Base-by-base conservation (phyloP, 2,888 invertebrate species). In the Hypsopygia costalis region DNA sequence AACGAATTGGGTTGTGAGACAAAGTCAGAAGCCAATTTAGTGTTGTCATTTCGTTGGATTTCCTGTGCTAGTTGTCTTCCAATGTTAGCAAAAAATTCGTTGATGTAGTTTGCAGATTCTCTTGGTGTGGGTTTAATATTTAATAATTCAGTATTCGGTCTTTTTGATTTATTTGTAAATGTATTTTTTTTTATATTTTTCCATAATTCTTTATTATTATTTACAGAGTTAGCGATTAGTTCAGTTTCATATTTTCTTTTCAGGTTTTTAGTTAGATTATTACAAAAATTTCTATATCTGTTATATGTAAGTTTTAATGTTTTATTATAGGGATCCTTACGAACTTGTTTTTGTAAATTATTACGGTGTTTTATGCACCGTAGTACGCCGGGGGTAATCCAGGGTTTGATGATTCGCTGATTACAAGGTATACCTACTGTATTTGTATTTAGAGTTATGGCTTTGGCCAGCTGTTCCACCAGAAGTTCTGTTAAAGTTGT, bases 321-420 rank as follows among this genome's bases (percentile, higher is more conserved):
- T 2, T 36, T 12, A 21, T 37, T 29, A 11, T 2, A 10, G 11
- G 28, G 10, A 11, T 28, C 22, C 32, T 2, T 37, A 33, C 20
- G 20, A 12, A 3, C n/a, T 21, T 25, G 33, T 29, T 33, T 20
- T 28, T 43, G 40, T 7, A 43, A 22, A 22, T 32, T 36, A 34
- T 37, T 22, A 22, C 31, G 9, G 10, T 37, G 30, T 11, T 11
- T 9, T 8, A 32, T 37, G 11, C 37, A 37, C 21, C 20, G 30
- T 21, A 37, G 12, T 8, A 37, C 7, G 1, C 37, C 37, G 3
- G 27, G 38, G 2, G 28, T 27, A 7, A 39, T 25, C 33, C 20
- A 39, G 6, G 36, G 36, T 16, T 36, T 36, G 3, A 30, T 36
- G 4, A 28, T 7, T 36, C 30, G 9, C 28, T 31, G 30, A 3